Conservation (phyloP, 2,888 invertebrate species). For the Hymenopus coronatus region DNA sequence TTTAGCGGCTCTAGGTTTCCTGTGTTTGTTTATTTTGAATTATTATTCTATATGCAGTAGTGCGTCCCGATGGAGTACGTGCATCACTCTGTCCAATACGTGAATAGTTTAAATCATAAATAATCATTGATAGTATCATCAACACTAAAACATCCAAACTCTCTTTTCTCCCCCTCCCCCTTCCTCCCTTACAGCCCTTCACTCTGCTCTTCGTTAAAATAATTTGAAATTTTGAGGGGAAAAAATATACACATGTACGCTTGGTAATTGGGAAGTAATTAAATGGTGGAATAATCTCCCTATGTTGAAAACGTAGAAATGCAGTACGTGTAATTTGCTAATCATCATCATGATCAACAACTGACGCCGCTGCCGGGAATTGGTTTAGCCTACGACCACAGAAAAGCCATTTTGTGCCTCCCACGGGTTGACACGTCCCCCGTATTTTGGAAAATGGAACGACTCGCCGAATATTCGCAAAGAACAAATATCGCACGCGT, state of each 20-base stretch:
- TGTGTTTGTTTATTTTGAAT: slow-evolving; percentile 18
- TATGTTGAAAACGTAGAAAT: slow-evolving; percentile 10
- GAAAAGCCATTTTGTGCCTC: not conserved
- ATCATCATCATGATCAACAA: slow-evolving; percentile 17
- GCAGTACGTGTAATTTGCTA: slow-evolving; percentile 9
- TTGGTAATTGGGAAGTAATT: slow-evolving; percentile 18
- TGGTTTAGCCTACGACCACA: not conserved
- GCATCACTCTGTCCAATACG: not conserved
- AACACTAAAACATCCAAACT: slow-evolving; percentile 12
- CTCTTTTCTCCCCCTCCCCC: not conserved
- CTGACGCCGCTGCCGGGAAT: slow-evolving; percentile 14
- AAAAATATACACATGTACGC: slow-evolving; percentile 14
- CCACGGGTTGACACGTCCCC: not conserved
- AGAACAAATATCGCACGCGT: not conserved
- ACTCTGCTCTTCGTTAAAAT: slow-evolving; percentile 11
- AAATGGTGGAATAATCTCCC: slow-evolving; percentile 17
- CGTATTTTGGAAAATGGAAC: not conserved
- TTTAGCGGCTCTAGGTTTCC: not conserved
- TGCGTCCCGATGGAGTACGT: not conserved
- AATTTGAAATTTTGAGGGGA: not conserved
- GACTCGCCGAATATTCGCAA: not conserved
- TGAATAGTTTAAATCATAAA: slow-evolving; percentile 23
- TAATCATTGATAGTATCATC: slow-evolving; percentile 22
- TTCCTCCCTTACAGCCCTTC: not conserved
- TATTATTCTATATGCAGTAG: slow-evolving; percentile 18